Conservation (phyloP, 2,888 invertebrate species). For the Nasonia oneida region DNA sequence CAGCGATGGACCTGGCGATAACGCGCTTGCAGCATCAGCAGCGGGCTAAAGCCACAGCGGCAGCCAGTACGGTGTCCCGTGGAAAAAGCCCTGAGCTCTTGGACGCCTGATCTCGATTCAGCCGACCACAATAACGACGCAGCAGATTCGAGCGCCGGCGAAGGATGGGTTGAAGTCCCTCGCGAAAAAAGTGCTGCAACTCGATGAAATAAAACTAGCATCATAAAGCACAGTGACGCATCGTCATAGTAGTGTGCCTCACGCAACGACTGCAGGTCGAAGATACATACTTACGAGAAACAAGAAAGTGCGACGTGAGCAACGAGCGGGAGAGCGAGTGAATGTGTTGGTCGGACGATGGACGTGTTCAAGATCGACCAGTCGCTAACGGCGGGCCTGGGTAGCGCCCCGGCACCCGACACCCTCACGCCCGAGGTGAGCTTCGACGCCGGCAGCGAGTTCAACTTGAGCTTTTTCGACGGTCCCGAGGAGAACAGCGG, state of each 20-base stretch:
- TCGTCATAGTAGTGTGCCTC: neutral
- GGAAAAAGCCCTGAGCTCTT: conserved; percentile 63
- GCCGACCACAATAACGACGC: neutral
- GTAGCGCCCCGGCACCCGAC: conserved; percentile 83
- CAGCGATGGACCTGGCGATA: conserved; percentile 74
- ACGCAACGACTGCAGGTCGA: neutral
- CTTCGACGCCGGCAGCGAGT: conserved; percentile 88
- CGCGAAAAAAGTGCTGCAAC: neutral
- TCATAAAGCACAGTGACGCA: neutral
- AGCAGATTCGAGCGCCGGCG: neutral
- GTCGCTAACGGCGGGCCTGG: conserved; percentile 84
- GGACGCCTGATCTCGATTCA: neutral
- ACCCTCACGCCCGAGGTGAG: conserved; percentile 84
- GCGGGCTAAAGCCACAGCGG: neutral
- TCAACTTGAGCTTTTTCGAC: conserved; percentile 91
- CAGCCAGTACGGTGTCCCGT: conserved; percentile 64
- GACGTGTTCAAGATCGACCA: conserved; percentile 87
- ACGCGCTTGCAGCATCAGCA: conserved; percentile 51
- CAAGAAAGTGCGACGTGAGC: neutral
- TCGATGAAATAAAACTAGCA: neutral
- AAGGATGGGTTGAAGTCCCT: neutral
- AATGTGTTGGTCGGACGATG: conserved; percentile 79
- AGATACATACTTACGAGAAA: neutral
- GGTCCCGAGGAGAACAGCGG: conserved; percentile 84
- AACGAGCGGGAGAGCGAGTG: conserved; percentile 10